Base-by-base conservation (phyloP, 2,797 vertebrate species). In the Bovichtus variegatus region DNA sequence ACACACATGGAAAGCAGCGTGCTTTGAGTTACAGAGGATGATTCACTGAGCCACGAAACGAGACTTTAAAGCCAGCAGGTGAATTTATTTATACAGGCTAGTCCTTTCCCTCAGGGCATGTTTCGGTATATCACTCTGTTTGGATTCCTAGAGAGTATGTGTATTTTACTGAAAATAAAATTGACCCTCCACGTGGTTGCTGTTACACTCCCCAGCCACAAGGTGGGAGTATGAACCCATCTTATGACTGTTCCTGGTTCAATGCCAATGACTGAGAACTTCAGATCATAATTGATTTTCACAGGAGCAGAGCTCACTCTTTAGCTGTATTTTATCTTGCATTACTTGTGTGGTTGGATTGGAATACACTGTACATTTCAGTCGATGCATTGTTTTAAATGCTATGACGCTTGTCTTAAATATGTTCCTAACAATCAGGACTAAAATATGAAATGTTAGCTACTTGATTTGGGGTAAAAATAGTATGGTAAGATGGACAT, bases 171-270 rank as follows among this genome's bases (percentile, higher is more conserved):
- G 36, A 78, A 76, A 31, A 23, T 38, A 16, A 64, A 49, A 65
- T 41, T 49, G 49, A n/a, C 13, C n/a, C 2, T 49, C 1, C 1
- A 7, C 18, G 23, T 57, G 11, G 67, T 23, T 84, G 74, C 68
- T 71, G 3, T 16, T 83, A 76, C 74, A 19, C 3, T 43, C 63
- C 5, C 6, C n/a, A 25, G 67, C 93, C 94, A 95, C 92, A 77
- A 91, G 95, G 78, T 93, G 94, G 93, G n/a, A 87, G 84, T 92
- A 70, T 90, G 31, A 83, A 81, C 67, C 53, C 84, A 55, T 70
- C 3, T 38, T 51, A 9, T 21, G 47, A 49, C 64, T 41, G 3
- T 23, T 60, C 6, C 71, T 64, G 31, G 34, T 68, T 73, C 59
- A 72, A 36, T 18, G n/a, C 57, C 66, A 12, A n/a, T 19, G 18